Base-by-base conservation (phyloP, 2,113 vertebrate species). In the Barnardius zonarius region DNA sequence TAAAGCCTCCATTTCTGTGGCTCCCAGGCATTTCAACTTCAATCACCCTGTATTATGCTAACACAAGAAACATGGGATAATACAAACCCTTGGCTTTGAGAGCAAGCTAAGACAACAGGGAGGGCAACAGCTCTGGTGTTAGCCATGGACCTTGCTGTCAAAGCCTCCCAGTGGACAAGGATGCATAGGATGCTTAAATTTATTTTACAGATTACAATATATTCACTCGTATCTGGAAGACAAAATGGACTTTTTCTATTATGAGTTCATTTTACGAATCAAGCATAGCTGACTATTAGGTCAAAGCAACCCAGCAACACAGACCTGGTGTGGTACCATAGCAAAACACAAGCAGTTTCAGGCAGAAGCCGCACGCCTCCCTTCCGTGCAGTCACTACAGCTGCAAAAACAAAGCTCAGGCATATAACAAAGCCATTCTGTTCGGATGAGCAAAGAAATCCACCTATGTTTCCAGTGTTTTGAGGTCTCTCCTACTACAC, bases 391-490 rank as follows among this genome's bases (percentile, higher is more conserved):
- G 78, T 55, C 61, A 76, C 57, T 4, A 5, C 94, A 96, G 94
- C 94, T 95, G 95, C 90, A 83, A 94, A 85, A 95, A 91, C 84
- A 95, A 82, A 39, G 62, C 75, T 87, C 74, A 52, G 54, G 63
- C 62, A 49, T 0, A 0, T 70, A 89, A 95, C 90, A 96, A 94
- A 93, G 83, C 68, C 68, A 92, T 95, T 93, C 68, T 96, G 94
- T 94, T 94, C 0, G 0, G 9, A 27, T 27, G 82, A 30, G 54
- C 62, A 90, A 95, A 92, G 83, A 92, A 93, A 94, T n/a, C 63
- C 95, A 97, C 95, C 95, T 96, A 92, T 28, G 11, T 9, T 77
- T 81, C 83, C 73, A 97, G 44, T 41, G 68, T 91, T 93, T 90
- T 90, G 90, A 90, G 41, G 76, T 86, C 43, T 72, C 82, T 91